Evolutionary conservation across 2,113 vertebrate genomes (phyloP).

Genomic region (Podilymbus podiceps): DNA sequence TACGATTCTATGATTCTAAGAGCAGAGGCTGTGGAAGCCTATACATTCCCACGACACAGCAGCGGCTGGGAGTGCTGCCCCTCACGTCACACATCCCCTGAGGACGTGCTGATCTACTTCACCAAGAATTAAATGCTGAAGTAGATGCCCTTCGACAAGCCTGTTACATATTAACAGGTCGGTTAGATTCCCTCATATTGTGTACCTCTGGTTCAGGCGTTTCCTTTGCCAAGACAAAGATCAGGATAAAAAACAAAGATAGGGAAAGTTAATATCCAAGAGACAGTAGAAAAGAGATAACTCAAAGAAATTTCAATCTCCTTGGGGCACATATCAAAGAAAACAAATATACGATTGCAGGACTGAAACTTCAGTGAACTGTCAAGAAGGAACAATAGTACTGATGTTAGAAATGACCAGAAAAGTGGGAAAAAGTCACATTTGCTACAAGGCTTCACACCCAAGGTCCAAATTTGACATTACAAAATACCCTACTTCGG

Average conservation of each 20-base stretch:
- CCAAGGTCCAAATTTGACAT: slow-evolving; percentile 4
- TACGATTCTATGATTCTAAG: no score
- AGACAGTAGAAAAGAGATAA: neutral
- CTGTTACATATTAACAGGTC: slow-evolving; percentile 7
- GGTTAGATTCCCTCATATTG: neutral
- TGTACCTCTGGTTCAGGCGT: neutral
- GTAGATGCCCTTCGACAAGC: neutral
- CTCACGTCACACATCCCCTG: neutral
- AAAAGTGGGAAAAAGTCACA: neutral
- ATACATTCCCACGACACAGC: neutral
- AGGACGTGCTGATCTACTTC: neutral
- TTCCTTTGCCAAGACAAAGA: neutral
- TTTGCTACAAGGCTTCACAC: neutral
- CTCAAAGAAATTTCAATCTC: neutral
- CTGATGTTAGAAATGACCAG: neutral
- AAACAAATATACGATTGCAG: neutral
- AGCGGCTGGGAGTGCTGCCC: neutral
- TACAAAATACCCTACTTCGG: neutral
- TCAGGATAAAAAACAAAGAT: neutral
- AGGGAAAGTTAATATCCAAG: neutral
- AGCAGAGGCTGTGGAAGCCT: neutral
- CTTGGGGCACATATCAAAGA: neutral
- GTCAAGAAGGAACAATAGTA: neutral
- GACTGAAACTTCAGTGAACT: neutral
- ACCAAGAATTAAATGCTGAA: neutral